Base-by-base conservation (phyloP, 2,888 invertebrate species). In the Dryocosmus kuriphilus region DNA sequence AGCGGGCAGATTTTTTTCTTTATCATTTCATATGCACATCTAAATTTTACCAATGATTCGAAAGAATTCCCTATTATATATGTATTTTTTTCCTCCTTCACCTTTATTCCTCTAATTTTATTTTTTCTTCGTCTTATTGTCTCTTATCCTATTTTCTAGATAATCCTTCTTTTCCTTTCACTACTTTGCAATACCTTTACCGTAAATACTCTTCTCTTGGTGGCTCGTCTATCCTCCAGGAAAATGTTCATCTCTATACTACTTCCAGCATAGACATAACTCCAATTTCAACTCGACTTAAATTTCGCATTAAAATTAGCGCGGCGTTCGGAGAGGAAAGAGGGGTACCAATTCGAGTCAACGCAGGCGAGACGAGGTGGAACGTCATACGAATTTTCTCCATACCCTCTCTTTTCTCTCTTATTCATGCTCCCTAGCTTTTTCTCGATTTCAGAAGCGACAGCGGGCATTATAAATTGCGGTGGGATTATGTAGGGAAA, bases 381-480 rank as follows among this genome's bases (percentile, higher is more conserved):
- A 71, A 51, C 71, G 71, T 71, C 51, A 71, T 71, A 71, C 30
- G 51, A 46, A 71, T 71, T 51, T 51, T 71, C 46, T n/a, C 41
- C 19, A 46, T 46, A 65, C 14, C 7, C 41, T 67, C 67, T 67
- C 27, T 46, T 46, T 71, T 71, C 71, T 30, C 71, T 27, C 71
- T 71, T 51, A 51, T 71, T 71, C 71, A n/a, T 71, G 32, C 46
- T 71, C 30, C 32, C 30, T n/a, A 71, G 51, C 71, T 71, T 71
- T 71, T 71, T 71, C 71, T 71, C 71, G 30, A 71, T 71, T 71
- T 71, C 51, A 71, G 71, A 51, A 51, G 71, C 71, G n/a, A 32
- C 11, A 71, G 71, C n/a, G 32, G 67, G 71, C 51, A 65, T 41
- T 65, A 65, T 65, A 65, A 24, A 65, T 65, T 71, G 71, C 46